phyloP scores from a whole-genome alignment of 1,140 invertebrate species.

The Drosophila teissieri region DNA sequence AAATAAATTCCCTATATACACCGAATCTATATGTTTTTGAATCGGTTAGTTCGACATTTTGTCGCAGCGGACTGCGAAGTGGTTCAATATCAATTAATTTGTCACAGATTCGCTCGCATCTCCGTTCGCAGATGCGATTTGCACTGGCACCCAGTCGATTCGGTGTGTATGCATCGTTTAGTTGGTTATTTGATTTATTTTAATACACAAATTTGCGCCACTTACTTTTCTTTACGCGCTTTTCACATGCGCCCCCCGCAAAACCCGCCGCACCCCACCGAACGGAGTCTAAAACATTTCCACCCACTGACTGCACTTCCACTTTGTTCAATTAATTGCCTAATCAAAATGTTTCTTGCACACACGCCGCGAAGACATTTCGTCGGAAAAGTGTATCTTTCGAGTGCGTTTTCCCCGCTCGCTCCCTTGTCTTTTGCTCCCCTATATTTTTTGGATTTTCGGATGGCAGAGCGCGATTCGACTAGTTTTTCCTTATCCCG shows the following conservation, averaged over 20 bases:
- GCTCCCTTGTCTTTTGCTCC: slow-evolving; percentile 33
- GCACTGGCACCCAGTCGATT: slow-evolving; percentile 4
- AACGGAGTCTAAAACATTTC: slow-evolving; percentile 69
- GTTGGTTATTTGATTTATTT: slow-evolving; percentile 79
- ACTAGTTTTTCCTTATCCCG: slow-evolving; percentile 60
- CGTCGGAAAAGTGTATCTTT: slow-evolving; percentile 52
- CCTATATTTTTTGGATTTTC: slow-evolving; percentile 12
- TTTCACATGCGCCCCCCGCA: slow-evolving; percentile 61
- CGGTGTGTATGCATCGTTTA: slow-evolving; percentile 78
- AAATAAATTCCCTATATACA: slow-evolving; percentile 59
- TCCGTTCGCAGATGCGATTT: slow-evolving; percentile 56
- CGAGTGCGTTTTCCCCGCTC: slow-evolving; percentile 38
- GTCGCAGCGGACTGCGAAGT: slow-evolving; percentile 62
- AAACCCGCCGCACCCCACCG: slow-evolving; percentile 3
- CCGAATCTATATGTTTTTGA: slow-evolving; percentile 42
- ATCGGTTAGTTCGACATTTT: slow-evolving; percentile 71
- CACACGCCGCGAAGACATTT: slow-evolving; percentile 71
- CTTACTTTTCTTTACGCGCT: slow-evolving; percentile 81
- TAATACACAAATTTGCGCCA: slow-evolving; percentile 76
- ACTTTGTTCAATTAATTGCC: slow-evolving; percentile 80
- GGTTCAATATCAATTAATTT: slow-evolving; percentile 77
- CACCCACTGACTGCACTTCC: slow-evolving; percentile 81
- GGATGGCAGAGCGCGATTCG: slow-evolving; percentile 45
- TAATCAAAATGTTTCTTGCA: slow-evolving; percentile 75
- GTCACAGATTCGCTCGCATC: slow-evolving; percentile 27